These are phyloP conservation scores for Euzophera pinguis DNA, from an alignment of 2,888 invertebrate species.

Conservation along the genomic window DNA sequence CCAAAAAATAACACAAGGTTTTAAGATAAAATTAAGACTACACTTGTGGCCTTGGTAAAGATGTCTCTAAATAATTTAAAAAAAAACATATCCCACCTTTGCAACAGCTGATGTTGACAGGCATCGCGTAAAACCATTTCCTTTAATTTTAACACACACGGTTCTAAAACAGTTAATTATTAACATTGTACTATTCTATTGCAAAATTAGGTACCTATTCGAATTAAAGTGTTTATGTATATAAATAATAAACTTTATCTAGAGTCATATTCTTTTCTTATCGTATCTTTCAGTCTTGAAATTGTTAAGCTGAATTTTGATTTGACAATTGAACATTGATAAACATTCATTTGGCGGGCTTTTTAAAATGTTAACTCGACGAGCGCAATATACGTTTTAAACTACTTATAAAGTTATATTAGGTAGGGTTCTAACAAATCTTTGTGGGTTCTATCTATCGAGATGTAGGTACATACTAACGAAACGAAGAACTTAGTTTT, in stretches of 20 bases:
- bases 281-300: not conserved
- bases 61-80: no score
- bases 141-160: slow-evolving; percentile 3
- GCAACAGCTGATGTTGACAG: slow-evolving; percentile 31
- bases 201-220: not conserved
- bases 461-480: no score
- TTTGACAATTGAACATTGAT: not conserved
- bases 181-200: not conserved
- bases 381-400: no score
- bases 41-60: no score
- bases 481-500: no score
- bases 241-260: not conserved
- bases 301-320: not conserved
- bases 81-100: slow-evolving; percentile 27
- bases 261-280: not conserved
- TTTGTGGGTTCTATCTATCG: no score
- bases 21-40: no score
- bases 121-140: slow-evolving; percentile 9
- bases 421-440: no score
- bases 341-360: not conserved
- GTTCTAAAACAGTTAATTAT: not conserved
- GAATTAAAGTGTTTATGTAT: not conserved
- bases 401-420: no score
- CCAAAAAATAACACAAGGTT: no score
- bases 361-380: not conserved